Conservation (phyloP, 64 coral and sea anemone species). For the Montipora cactus region DNA sequence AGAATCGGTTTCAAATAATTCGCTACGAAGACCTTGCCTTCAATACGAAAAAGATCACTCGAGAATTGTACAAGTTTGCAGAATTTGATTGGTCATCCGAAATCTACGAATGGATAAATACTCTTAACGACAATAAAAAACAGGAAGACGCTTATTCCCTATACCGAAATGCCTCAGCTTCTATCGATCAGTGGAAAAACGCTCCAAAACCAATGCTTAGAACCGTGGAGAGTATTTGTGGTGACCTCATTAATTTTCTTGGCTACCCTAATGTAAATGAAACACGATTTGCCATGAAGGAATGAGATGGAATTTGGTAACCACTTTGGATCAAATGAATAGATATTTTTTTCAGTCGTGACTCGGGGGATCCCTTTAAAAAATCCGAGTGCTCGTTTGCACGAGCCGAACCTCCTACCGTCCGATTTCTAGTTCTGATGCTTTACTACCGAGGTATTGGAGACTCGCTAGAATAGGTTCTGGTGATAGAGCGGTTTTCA, state of each 20-base stretch:
- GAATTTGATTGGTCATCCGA: background rate
- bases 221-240: background rate
- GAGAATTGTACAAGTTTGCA: background rate
- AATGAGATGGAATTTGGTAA: too few relatives aligned
- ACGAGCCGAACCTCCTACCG: too few relatives aligned
- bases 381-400: too few relatives aligned
- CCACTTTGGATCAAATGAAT: too few relatives aligned
- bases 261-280: background rate
- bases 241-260: slow-evolving; percentile 21
- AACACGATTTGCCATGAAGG: background rate
- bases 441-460: too few relatives aligned
- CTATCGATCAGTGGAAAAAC: slow-evolving; percentile 24
- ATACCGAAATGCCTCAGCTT: slow-evolving; percentile 4
- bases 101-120: slow-evolving; percentile 17
- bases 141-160: slow-evolving; percentile 1
- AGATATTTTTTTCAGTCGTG: too few relatives aligned
- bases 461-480: too few relatives aligned
- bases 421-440: too few relatives aligned
- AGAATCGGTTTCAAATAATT: slow-evolving; percentile 8
- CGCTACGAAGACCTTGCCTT: slow-evolving; percentile 20
- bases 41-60: background rate
- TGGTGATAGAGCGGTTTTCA: too few relatives aligned
- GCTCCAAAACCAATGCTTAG: background rate
- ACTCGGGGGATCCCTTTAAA: too few relatives aligned
- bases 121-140: background rate